Percentiles rank a stretch among this genome's conserved stretches.
Evolutionary conservation across 2,113 vertebrate genomes (phyloP).

Genomic region (Epinephelus moara): DNA sequence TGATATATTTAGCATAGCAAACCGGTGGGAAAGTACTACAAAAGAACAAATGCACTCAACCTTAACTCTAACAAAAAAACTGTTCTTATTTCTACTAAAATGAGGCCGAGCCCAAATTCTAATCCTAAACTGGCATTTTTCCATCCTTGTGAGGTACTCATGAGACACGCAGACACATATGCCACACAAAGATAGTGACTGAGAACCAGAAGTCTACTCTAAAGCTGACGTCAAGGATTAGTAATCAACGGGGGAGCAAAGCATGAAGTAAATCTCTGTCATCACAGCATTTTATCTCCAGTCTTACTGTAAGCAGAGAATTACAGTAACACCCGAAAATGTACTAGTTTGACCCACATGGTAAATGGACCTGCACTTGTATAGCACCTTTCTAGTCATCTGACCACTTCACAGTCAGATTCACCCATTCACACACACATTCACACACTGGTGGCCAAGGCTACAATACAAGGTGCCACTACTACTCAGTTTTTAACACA

Average conservation of each 20-base stretch:
- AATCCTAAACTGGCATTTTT: neutral
- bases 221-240: conserved; percentile 46
- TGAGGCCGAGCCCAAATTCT: neutral
- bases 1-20: neutral
- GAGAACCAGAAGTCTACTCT: neutral
- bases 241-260: conserved; percentile 12
- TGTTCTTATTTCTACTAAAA: too few species aligned
- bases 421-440: too few species aligned
- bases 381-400: too few species aligned
- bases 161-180: neutral
- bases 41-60: neutral
- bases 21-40: neutral
- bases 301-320: conserved; percentile 8
- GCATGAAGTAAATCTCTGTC: conserved; percentile 47
- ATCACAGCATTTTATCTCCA: conserved; percentile 14
- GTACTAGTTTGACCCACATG: conserved; percentile 30
- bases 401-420: too few species aligned
- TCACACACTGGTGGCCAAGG: too few species aligned
- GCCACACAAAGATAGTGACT: neutral
- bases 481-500: too few species aligned
- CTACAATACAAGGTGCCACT: too few species aligned
- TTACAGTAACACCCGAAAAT: conserved; percentile 18
- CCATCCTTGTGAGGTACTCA: neutral
- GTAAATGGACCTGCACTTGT: too few species aligned
- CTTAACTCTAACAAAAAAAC: neutral